Evolutionary conservation across 2,113 vertebrate genomes (phyloP), one percentile per base, ranked within the genome.

Genomic region (Gymnorhina tibicen): DNA sequence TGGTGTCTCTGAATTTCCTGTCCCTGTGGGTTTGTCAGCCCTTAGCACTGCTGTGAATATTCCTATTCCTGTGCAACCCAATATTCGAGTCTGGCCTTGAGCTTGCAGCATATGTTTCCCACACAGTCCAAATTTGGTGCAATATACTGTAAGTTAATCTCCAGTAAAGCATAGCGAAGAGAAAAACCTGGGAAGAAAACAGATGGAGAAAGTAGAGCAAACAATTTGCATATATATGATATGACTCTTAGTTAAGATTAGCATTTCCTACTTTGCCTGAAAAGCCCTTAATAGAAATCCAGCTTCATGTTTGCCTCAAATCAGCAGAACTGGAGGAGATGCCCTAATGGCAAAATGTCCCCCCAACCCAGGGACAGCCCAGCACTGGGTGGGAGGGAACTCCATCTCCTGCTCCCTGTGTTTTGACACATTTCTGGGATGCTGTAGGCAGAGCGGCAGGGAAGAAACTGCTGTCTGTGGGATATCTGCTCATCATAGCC

Each of bases 191-290:
- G 87, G 56, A 70, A 93, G 87, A 96, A 95, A 95, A 85, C 95
- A 97, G 94, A 97, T 96, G 95, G 95, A 93, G 94, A 96, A 97
- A 96, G 95, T 96, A 95, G 96, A 97, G 96, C 96, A 95, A 96
- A 87, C 89, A 91, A 95, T 96, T 95, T 97, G 95, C 95, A 96
- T 97, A 95, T 94, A 95, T 91, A 85, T 81, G 89, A 87, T 95
- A 82, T 89, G 94, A 94, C 85, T 97, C 94, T 96, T 93, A 73
- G 95, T 95, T 94, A 92, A 96, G 91, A 95, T 94, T 96, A 96
- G 60, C 89, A 89, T 96, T 97, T 96, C 78, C 74, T 87, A 79
- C 87, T 91, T 95, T 1, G 69, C 93, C 87, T 95, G 81, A 83
- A 62, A 95, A 95, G 30, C 62, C 81, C 81, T 81, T 89, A 92